These are phyloP conservation scores for Conistra vaccinii DNA, from an alignment of 2,888 invertebrate species.

Conservation along the genomic window DNA sequence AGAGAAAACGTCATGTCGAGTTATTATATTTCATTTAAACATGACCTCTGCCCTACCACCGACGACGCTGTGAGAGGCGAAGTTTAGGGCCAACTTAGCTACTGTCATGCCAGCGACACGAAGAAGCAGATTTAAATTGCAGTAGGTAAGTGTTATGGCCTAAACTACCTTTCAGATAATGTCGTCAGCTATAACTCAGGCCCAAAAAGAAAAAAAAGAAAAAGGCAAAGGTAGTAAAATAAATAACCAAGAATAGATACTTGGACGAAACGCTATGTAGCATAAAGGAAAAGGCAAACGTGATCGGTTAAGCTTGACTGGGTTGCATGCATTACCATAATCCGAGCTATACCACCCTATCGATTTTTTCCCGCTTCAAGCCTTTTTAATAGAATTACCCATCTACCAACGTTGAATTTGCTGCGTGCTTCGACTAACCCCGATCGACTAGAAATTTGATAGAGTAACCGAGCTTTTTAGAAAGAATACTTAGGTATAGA, in stretches of 20 bases:
- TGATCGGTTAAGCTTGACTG: slow-evolving; percentile 73
- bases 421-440: slow-evolving; percentile 25
- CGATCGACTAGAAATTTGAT: slow-evolving; percentile 11
- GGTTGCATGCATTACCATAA: slow-evolving; percentile 77
- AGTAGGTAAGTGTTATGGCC: background rate
- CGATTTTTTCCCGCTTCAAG: slow-evolving; percentile 67
- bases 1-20: background rate
- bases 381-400: slow-evolving; percentile 63
- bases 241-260: slow-evolving; percentile 57
- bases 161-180: background rate
- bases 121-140: no score
- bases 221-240: slow-evolving; percentile 33
- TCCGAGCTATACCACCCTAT: slow-evolving; percentile 61
- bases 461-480: background rate
- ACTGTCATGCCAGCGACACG: background rate
- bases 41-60: background rate
- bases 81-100: no score
- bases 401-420: slow-evolving; percentile 36
- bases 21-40: background rate
- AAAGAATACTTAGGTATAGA: no score
- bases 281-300: slow-evolving; percentile 69
- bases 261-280: slow-evolving; percentile 67
- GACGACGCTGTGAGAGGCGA: background rate
- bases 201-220: slow-evolving; percentile 1
- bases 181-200: background rate